Evolutionary conservation across 2,888 invertebrate genomes (phyloP).

Genomic region (Yponomeuta cagnagella): DNA sequence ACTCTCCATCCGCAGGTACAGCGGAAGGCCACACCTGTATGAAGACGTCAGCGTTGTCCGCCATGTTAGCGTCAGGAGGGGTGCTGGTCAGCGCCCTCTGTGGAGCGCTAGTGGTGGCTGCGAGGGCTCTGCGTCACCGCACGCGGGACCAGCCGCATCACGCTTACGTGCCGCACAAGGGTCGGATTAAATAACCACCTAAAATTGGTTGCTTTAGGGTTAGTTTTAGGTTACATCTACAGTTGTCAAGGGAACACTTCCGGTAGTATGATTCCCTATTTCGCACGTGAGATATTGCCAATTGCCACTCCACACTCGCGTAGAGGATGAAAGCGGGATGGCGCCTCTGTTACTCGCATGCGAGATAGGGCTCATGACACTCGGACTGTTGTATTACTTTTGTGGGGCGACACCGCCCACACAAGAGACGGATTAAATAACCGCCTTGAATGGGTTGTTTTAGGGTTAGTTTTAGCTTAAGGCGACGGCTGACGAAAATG

Average conservation of each 20-base stretch:
- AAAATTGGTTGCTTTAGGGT: background rate
- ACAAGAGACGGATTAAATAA: slow-evolving; percentile 79
- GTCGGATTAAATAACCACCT: slow-evolving; percentile 71
- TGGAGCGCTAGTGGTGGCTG: slow-evolving; percentile 84
- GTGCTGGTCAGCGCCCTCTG: slow-evolving; percentile 82
- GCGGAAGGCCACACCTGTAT: slow-evolving; percentile 78
- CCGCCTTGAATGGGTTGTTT: slow-evolving; percentile 9
- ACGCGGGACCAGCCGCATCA: slow-evolving; percentile 63
- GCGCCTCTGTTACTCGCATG: no score
- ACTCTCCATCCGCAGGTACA: background rate
- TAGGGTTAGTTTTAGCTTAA: background rate
- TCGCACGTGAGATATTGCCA: no score
- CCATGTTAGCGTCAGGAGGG: slow-evolving; percentile 80
- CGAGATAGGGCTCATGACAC: no score
- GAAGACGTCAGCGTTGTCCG: slow-evolving; percentile 79
- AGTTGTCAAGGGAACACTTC: no score
- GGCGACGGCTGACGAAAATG: no score
- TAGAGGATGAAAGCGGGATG: no score
- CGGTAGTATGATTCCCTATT: no score
- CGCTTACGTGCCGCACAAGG: slow-evolving; percentile 79
- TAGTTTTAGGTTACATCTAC: slow-evolving; percentile 4
- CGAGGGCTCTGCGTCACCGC: slow-evolving; percentile 81
- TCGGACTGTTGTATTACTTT: background rate
- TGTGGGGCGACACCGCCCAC: slow-evolving; percentile 26
- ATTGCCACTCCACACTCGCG: no score